Base-by-base conservation (phyloP, 2,888 invertebrate genomes). In the Diarsia brunnea region DNA sequence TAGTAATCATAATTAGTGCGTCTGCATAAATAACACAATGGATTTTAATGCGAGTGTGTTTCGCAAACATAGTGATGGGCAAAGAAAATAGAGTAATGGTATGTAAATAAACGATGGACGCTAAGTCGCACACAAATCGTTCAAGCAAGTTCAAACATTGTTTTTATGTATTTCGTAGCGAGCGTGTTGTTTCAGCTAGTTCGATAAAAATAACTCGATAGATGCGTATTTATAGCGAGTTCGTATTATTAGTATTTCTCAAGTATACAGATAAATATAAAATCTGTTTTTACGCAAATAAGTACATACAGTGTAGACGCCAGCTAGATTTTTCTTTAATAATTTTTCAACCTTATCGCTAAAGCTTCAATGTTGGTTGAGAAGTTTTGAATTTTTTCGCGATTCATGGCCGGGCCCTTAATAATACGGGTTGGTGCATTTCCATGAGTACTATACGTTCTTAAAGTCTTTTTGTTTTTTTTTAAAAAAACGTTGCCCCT, bases 101-200 rank as follows among this genome's bases (percentile, higher is more conserved):
- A 12, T 73, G 73, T 19, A 45, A 73, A 73, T 53, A 73, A 47
- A 73, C 27, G 27, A 53, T 45, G 43, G 19, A 72, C n/a, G n/a
- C n/a, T n/a, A n/a, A n/a, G n/a, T n/a, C n/a, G 27, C 53, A n/a
- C 27, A 16, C n/a, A 27, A 72, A 72, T 21, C 72, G 45, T 47
- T 55, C 19, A 19, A 10, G 55, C 10, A 27, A 45, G 53, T 45
- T 45, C 55, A 58, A 45, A 45, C 16, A 19, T 8, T 72, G 31
- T 73, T n/a, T 55, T 55, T 47, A 55, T 58, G 14, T 31, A 55
- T 24, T 12, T 31, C 21, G 27, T 0, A 16, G 27, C 21, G 14
- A 16, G 63, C 73, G 55, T 55, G 43, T 45, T 24, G 19, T 31
- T 31, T 21, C 14, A n/a, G 8, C 19, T 45, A 45, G 3, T 14